Conservation (phyloP, 2,888 invertebrate genomes). For the Morpho achilles region DNA sequence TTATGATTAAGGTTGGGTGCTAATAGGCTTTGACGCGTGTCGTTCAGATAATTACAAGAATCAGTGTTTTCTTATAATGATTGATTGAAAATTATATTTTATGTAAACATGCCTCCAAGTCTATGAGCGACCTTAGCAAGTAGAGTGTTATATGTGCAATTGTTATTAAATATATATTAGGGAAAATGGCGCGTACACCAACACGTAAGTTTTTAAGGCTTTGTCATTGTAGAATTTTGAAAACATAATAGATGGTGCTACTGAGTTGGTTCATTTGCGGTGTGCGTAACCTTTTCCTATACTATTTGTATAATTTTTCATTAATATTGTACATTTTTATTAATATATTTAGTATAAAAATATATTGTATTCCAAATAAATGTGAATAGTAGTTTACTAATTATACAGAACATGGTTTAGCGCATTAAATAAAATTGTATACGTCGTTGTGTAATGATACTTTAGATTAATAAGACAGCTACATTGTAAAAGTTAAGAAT, state of each 20-base stretch:
- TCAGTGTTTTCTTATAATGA: too few relatives aligned
- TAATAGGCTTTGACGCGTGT: too few relatives aligned
- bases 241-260: slow-evolving; percentile 37
- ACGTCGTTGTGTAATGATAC: too few relatives aligned
- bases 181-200: slow-evolving; percentile 4
- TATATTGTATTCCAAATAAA: not conserved
- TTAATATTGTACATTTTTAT: not conserved
- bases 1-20: too few relatives aligned
- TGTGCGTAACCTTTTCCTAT: slow-evolving; percentile 18
- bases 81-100: too few relatives aligned
- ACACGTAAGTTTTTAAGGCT: not conserved
- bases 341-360: not conserved
- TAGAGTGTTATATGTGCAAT: slow-evolving; percentile 9
- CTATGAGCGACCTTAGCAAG: not conserved
- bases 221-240: slow-evolving; percentile 10
- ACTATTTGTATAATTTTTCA: slow-evolving; percentile 1
- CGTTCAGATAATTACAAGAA: too few relatives aligned
- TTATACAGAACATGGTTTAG: too few relatives aligned
- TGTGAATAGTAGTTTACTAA: too few relatives aligned
- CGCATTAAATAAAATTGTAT: too few relatives aligned
- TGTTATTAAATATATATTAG: not conserved
- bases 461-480: too few relatives aligned
- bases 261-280: slow-evolving; percentile 32
- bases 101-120: too few relatives aligned
- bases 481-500: too few relatives aligned